Evolutionary conservation across 1,140 invertebrate genomes (phyloP).

Genomic region (Triops cancriformis): DNA sequence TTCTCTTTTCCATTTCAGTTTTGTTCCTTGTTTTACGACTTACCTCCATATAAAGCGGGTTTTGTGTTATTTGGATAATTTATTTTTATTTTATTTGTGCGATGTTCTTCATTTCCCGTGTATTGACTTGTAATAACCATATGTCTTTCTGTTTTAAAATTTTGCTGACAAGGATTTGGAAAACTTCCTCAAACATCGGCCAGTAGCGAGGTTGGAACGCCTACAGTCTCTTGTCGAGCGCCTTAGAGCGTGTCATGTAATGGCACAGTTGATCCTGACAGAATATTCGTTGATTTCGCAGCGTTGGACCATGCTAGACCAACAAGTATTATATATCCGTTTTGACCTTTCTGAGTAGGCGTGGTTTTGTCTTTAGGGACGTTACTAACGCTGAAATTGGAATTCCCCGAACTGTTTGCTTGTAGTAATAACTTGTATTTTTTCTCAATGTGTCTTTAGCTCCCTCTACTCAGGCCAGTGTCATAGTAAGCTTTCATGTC

Average conservation of each 20-base stretch:
- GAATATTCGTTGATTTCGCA: constrained; percentile 58
- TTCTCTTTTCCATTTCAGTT: constrained; percentile 14
- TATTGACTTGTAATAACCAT: no score
- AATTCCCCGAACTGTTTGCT: neutral
- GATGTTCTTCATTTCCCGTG: no score
- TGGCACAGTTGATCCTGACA: constrained; percentile 57
- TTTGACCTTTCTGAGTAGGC: neutral
- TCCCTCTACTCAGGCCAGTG: neutral
- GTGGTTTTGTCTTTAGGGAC: no score
- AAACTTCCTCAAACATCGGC: constrained; percentile 69
- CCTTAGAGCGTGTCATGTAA: constrained; percentile 63
- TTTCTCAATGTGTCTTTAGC: neutral
- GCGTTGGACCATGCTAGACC: constrained; percentile 57
- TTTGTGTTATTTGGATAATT: constrained; percentile 2
- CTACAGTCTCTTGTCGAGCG: constrained; percentile 67
- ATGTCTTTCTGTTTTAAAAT: no score
- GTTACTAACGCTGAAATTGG: no score
- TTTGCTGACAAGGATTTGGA: constrained; percentile 60
- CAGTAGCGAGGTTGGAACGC: constrained; percentile 57
- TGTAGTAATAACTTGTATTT: neutral
- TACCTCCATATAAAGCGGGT: no score
- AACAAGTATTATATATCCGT: constrained; percentile 49
- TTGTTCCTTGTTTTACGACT: constrained; percentile 27
- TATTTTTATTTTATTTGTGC: neutral
- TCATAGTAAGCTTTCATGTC: constrained; percentile 8